Percentiles rank a stretch among this genome's conserved stretches.
Evolutionary conservation across 2,113 vertebrate genomes (phyloP).

Genomic region (Chelonoidis abingdonii): DNA sequence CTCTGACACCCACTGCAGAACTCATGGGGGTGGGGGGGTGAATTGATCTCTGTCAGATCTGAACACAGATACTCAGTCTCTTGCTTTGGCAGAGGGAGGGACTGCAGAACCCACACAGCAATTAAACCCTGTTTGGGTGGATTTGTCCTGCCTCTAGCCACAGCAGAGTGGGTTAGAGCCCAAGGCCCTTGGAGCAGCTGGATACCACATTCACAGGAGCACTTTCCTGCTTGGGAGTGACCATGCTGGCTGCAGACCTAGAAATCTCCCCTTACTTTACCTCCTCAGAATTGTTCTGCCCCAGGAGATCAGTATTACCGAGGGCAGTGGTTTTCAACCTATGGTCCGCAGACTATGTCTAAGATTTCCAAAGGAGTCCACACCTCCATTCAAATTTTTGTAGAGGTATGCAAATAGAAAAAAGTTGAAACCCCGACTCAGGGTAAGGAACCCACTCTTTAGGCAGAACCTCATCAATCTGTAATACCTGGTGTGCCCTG

Average conservation of each 20-base stretch:
- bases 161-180: background rate
- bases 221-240: background rate
- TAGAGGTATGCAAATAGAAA: no score
- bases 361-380: no score
- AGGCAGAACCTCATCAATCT: background rate
- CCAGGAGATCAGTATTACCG: background rate
- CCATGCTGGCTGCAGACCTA: background rate
- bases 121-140: background rate
- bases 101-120: background rate
- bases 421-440: no score
- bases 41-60: background rate
- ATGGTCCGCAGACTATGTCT: no score
- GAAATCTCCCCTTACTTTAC: background rate
- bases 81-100: background rate
- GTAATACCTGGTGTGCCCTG: background rate
- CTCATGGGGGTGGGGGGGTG: background rate
- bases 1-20: background rate
- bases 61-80: background rate
- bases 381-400: background rate
- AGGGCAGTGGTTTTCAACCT: background rate
- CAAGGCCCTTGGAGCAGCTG: background rate
- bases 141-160: background rate
- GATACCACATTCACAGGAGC: background rate
- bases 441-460: background rate
- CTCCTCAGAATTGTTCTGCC: background rate